Conservation (phyloP, 2,888 invertebrate genomes). For the Plagodis pulveraria region DNA sequence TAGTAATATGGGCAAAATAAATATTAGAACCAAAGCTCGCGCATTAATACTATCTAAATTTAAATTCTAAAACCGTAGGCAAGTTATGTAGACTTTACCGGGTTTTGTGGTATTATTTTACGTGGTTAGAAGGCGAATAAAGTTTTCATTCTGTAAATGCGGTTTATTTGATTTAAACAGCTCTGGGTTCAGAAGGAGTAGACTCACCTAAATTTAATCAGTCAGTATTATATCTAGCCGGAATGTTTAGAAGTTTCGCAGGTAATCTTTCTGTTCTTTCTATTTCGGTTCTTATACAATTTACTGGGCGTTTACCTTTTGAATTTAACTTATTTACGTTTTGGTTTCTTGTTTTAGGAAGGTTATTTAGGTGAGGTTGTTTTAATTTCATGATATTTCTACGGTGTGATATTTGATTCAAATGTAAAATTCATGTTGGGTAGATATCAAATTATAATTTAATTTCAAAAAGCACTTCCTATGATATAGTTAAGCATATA, state of each 20-base stretch:
- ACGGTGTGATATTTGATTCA: too few species aligned
- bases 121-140: constrained; percentile 57
- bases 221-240: constrained; percentile 41
- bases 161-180: constrained; percentile 61
- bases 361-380: too few species aligned
- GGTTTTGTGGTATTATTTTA: constrained; percentile 62
- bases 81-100: constrained; percentile 54
- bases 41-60: constrained; percentile 52
- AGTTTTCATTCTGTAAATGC: constrained; percentile 60
- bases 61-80: constrained; percentile 55
- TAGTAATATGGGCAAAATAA: constrained; percentile 36
- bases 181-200: constrained; percentile 41
- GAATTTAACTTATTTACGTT: constrained; percentile 19
- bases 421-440: too few species aligned
- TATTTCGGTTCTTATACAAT: constrained; percentile 24
- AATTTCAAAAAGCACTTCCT: too few species aligned
- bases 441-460: too few species aligned
- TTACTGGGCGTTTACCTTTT: constrained; percentile 13
- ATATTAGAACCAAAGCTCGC: constrained; percentile 44
- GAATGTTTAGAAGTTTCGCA: constrained; percentile 43
- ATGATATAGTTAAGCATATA: too few species aligned
- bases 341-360: background rate
- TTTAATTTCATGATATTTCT: too few species aligned
- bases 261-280: constrained; percentile 10
- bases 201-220: constrained; percentile 52